A percentile compares a stretch with the other conserved stretches of the same genome.
These are phyloP conservation scores for Psilopogon haemacephalus DNA, from an alignment of 2,113 vertebrate species.

Conservation along the genomic window DNA sequence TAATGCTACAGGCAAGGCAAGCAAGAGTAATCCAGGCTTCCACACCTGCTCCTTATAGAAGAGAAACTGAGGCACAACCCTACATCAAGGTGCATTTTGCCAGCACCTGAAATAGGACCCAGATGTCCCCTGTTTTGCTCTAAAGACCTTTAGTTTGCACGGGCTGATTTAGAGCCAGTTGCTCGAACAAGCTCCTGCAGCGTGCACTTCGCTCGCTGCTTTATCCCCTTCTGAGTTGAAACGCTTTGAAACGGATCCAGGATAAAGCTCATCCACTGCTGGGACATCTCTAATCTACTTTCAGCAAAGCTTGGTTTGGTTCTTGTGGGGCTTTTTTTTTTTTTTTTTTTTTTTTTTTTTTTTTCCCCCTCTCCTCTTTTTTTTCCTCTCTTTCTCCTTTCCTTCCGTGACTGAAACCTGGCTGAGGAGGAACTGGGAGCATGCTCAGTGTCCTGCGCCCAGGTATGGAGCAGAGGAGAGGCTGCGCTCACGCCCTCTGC, in stretches of 20 bases:
- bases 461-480: neutral
- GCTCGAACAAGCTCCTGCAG: neutral
- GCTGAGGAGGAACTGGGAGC: neutral
- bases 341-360: neutral
- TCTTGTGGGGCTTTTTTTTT: too few relatives aligned
- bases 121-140: neutral
- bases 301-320: neutral
- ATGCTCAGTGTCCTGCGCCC: neutral
- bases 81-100: neutral
- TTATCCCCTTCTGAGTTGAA: neutral
- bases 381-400: neutral
- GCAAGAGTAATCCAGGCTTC: neutral
- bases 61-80: neutral
- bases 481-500: neutral
- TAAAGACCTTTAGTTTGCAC: neutral
- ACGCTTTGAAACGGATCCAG: neutral
- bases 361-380: too few relatives aligned
- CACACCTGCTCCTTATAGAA: neutral
- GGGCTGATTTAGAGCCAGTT: neutral
- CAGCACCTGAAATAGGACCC: neutral
- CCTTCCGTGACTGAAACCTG: neutral
- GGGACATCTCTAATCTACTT: neutral
- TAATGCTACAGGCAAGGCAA: neutral
- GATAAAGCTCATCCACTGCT: neutral
- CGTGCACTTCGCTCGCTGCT: accelerated